These are phyloP conservation scores for Perdita meconis DNA, from an alignment of 2,888 invertebrate genomes.

Conservation along the genomic window DNA sequence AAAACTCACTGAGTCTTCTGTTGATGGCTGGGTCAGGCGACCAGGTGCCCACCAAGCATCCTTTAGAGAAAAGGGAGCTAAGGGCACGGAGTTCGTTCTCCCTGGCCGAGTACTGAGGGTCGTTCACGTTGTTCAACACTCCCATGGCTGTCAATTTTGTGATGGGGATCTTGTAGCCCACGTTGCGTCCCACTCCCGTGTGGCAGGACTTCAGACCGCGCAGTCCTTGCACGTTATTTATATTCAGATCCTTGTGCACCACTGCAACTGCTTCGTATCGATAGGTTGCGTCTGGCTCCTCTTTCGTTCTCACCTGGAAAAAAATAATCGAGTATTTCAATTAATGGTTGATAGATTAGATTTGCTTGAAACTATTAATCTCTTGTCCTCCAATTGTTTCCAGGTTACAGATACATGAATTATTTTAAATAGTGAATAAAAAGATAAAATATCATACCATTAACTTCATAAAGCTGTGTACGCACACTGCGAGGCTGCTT, in stretches of 20 bases:
- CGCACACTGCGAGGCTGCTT: no score
- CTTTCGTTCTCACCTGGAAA: constrained; percentile 88
- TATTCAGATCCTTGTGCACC: constrained; percentile 90
- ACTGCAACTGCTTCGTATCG: constrained; percentile 93
- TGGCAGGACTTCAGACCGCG: constrained; percentile 93
- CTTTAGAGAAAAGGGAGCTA: constrained; percentile 91
- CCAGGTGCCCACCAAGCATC: constrained; percentile 95
- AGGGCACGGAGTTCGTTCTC: constrained; percentile 93
- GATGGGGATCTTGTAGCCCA: constrained; percentile 93
- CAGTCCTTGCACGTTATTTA: constrained; percentile 89
- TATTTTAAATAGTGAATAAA: no score
- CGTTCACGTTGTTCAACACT: constrained; percentile 88
- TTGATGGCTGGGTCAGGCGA: constrained; percentile 91
- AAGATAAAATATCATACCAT: no score
- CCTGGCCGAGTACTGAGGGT: constrained; percentile 88
- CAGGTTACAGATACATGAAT: no score
- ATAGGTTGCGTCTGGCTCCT: constrained; percentile 88
- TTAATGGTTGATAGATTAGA: no score
- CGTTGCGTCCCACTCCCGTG: constrained; percentile 94
- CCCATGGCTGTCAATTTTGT: constrained; percentile 91
- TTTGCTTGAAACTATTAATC: no score
- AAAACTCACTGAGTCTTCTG: constrained; percentile 88
- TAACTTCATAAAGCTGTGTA: no score
- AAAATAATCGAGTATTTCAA: not conserved
- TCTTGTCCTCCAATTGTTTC: no score